Evolutionary conservation across 1,140 invertebrate genomes (phyloP), one percentile per base, ranked within the genome.

Genomic region (Zaprionus vittiger): DNA sequence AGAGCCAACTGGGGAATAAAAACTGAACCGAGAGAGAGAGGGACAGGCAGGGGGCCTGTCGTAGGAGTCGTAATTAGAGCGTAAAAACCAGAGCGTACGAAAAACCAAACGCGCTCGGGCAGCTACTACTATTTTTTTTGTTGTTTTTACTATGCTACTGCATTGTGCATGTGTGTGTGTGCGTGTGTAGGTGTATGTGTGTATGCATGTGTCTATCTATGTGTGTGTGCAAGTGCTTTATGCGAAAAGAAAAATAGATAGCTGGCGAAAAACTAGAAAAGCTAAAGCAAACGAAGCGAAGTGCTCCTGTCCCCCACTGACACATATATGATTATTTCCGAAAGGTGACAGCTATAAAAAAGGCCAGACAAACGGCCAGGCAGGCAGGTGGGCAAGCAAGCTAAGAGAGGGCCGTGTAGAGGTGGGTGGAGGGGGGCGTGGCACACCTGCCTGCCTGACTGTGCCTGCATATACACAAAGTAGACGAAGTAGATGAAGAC

Each of bases 281-380:
- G 84, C 84, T 57, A 89, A 89, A 89, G 84, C 80, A 87, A 87
- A 83, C 84, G 84, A 87, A 83, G 84, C 84, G 78, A 87, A 87
- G 80, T 87, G 84, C 77, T 34, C 9, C 31, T 74, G 77, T 77
- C 83, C 74, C 81, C 79, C 76, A 73, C 78, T 89, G 85, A 89
- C 85, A 89, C 85, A 89, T 89, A 89, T 89, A 90, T 89, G 85
- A 89, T 89, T 89, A 89, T 89, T 89, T 89, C 85, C 85, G 85
- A 89, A 89, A 84, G 85, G 85, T 89, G 85, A 89, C 85, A 90
- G 85, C 85, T 81, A 87, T 87, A 87, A 89, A 87, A 89, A 83
- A 83, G 68, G 72, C 55, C 67, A 80, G 69, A 77, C 77, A 75
- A 76, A 61, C 75, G 65, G 63, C 54, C 20, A 20, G 12, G 14